Base-by-base conservation (phyloP, 1,140 invertebrate species). In the Hetaerina americana region DNA sequence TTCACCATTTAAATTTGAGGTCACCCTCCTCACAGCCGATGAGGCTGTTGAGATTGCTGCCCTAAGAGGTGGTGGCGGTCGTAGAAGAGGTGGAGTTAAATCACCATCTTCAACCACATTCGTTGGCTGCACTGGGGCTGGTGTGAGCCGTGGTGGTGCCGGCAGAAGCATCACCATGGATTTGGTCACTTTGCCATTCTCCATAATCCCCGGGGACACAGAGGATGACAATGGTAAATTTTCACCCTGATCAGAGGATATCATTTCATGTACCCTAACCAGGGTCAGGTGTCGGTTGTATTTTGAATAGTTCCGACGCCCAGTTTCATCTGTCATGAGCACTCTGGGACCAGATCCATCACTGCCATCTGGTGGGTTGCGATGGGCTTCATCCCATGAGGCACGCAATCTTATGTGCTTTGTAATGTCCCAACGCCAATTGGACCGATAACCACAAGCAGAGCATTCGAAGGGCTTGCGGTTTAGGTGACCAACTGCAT, bases 381-480 rank as follows among this genome's bases (percentile, higher is more conserved):
- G 25, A 80, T 96, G 92, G 49, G 88, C 87, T 71, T 87, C 86
- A 83, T 96, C 94, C 71, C 91, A 84, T 18, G 89, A 89, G 18
- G 90, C 89, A 84, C 94, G 95, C 76, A 95, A 82, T 78, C 92
- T 90, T 72, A 97, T 96, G 80, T 97, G 95, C 82, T 97, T 97
- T 66, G 93, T 95, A 72, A 98, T 95, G 82, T 96, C 94, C 94
- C 94, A 96, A 74, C 93, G 86, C 94, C 94, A 96, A 81, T 96
- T 96, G 26, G 93, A 96, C 74, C 93, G 89, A 78, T 96, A 95
- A 26, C 91, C 88, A 83, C 96, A 98, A 2, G 93, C 84, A 2
- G 95, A 97, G 84, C 96, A 98, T 82, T 95, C 93, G 79, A 96
- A 97, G 5, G 95, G 95, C 79, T 95, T 94, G 79, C 91, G 92